phyloP scores from a whole-genome alignment of 2,888 invertebrate genomes.

The Sminthurides aquaticus region DNA sequence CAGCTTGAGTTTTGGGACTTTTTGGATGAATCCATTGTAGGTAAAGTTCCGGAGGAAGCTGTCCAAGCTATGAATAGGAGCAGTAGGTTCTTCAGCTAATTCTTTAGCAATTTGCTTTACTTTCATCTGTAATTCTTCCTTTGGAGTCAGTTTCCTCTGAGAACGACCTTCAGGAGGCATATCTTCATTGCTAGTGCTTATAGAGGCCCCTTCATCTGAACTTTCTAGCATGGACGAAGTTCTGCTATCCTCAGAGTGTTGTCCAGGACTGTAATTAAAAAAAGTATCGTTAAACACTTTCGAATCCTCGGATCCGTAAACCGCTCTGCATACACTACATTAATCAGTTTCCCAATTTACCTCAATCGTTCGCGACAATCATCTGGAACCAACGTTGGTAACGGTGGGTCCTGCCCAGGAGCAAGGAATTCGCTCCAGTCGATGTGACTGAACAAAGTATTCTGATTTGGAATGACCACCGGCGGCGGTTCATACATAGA shows the following conservation, averaged over 20 bases:
- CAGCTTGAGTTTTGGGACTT: neutral
- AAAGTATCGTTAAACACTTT: no score
- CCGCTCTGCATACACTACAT: no score
- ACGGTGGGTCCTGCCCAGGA: constrained; percentile 39
- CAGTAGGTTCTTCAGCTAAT: constrained; percentile 30
- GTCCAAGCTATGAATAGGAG: constrained; percentile 34
- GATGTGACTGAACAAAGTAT: constrained; percentile 41
- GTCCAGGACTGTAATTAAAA: neutral
- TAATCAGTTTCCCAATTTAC: no score
- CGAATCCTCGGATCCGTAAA: no score
- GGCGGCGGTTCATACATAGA: constrained; percentile 11
- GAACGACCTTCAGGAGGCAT: constrained; percentile 25
- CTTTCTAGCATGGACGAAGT: neutral
- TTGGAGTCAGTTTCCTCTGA: constrained; percentile 32
- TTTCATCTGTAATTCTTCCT: constrained; percentile 40
- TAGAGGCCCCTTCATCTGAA: constrained; percentile 15
- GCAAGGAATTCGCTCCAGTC: constrained; percentile 41
- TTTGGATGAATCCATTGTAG: constrained; percentile 16
- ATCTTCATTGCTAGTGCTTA: constrained; percentile 22
- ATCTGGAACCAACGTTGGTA: constrained; percentile 34
- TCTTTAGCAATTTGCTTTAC: constrained; percentile 40
- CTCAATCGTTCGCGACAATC: constrained; percentile 16
- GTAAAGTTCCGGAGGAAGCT: constrained; percentile 36
- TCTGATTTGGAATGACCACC: constrained; percentile 11
- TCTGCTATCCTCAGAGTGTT: neutral